These are phyloP conservation scores for Hepsetus odoe DNA, from an alignment of 2,113 vertebrate species.

Conservation along the genomic window DNA sequence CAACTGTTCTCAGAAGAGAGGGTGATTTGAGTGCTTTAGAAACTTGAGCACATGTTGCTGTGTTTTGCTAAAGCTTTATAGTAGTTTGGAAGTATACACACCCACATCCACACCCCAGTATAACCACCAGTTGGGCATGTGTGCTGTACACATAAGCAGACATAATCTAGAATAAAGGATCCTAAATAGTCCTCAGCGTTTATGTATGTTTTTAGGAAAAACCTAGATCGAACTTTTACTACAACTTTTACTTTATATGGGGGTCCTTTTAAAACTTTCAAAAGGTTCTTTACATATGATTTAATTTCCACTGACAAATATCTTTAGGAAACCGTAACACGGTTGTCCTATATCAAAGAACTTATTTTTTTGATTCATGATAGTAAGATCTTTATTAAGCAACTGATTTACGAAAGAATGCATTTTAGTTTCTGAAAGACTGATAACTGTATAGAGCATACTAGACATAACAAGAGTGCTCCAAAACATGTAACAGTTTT, in stretches of 20 bases:
- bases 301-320: too few species aligned
- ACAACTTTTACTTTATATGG: too few species aligned
- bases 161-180: neutral
- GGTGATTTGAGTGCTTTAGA: neutral
- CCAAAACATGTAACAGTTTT: conserved; percentile 28
- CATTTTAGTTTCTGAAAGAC: neutral
- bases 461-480: neutral
- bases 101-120: neutral
- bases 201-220: neutral
- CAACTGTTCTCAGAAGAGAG: neutral
- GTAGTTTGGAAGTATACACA: neutral
- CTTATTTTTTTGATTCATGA: too few species aligned
- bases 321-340: too few species aligned
- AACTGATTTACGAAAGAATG: neutral
- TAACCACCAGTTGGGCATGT: neutral
- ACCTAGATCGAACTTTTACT: too few species aligned
- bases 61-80: neutral
- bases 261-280: too few species aligned
- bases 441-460: neutral
- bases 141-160: neutral
- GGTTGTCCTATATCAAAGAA: too few species aligned
- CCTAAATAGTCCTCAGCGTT: neutral
- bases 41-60: neutral
- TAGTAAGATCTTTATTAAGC: neutral
- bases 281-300: too few species aligned